Conservation (phyloP, 2,113 vertebrate genomes). For the Prinia subflava region DNA sequence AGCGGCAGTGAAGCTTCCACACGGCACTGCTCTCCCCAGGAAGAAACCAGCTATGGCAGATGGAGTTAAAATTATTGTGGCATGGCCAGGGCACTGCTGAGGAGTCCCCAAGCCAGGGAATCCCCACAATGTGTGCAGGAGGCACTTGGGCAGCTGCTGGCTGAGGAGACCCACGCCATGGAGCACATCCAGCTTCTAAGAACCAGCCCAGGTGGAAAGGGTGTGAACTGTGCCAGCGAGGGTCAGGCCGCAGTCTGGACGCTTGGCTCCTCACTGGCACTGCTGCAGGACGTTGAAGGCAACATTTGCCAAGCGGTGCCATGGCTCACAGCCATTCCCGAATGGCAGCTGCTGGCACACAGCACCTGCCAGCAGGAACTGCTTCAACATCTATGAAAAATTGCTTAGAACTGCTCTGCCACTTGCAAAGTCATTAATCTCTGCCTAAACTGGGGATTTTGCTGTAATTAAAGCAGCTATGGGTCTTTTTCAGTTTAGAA, state of each 20-base stretch:
- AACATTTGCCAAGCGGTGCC: not conserved
- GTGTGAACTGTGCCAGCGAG: not conserved
- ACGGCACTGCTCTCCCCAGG: not conserved
- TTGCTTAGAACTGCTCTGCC: not conserved
- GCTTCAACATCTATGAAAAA: not conserved
- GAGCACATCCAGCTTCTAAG: not conserved
- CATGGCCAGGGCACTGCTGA: not conserved
- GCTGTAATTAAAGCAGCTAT: not conserved
- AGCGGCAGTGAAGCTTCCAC: not conserved
- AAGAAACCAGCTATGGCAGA: not conserved
- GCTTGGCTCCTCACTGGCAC: not conserved
- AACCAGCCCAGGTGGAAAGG: not conserved
- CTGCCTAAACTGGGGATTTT: not conserved
- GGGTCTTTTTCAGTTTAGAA: not conserved
- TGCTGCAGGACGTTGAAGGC: rapidly evolving
- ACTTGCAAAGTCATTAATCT: conserved; percentile 30
- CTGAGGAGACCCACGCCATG: rapidly evolving
- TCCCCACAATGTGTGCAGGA: rapidly evolving
- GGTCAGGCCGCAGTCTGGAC: not conserved
- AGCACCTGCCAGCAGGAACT: not conserved
- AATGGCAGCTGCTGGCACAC: not conserved
- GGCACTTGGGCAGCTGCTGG: rapidly evolving
- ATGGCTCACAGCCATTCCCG: not conserved
- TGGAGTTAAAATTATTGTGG: not conserved
- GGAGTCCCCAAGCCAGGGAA: not conserved